phyloP scores from a whole-genome alignment of 2,888 invertebrate species.

The Archips crataeganus region DNA sequence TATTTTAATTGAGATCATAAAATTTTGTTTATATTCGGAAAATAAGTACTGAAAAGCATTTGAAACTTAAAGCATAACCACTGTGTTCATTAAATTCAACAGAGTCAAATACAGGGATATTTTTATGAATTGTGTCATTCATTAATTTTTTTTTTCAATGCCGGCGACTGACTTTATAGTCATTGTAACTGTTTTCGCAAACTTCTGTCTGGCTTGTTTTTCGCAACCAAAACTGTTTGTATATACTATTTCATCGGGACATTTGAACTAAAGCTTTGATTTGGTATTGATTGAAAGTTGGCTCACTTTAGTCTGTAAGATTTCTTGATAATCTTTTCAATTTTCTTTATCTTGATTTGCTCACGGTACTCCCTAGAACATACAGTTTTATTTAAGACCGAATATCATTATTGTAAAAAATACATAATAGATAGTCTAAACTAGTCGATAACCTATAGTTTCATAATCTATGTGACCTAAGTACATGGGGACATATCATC shows the following conservation, averaged over 20 bases:
- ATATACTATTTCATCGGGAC: conserved; percentile 16
- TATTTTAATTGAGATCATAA: neutral
- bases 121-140: conserved; percentile 74
- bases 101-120: conserved; percentile 85
- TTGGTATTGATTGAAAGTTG: conserved; percentile 80
- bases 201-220: neutral
- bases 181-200: conserved; percentile 11
- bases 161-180: conserved; percentile 15
- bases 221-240: conserved; percentile 12
- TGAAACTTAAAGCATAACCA: conserved; percentile 66
- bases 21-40: conserved; percentile 6
- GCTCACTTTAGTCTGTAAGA: conserved; percentile 71
- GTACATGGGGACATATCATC: conserved; percentile 74
- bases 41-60: conserved; percentile 55
- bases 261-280: conserved; percentile 79
- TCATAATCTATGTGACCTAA: conserved; percentile 63
- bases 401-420: conserved; percentile 43
- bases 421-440: conserved; percentile 58
- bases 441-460: conserved; percentile 68
- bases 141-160: conserved; percentile 16
- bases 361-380: conserved; percentile 67
- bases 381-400: conserved; percentile 53
- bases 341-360: conserved; percentile 57
- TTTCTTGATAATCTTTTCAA: conserved; percentile 57
- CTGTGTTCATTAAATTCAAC: conserved; percentile 82